Percentiles rank a stretch among this genome's conserved stretches.
Evolutionary conservation across 2,797 vertebrate species (phyloP).

Genomic region (Phrynocephalus forsythii): DNA sequence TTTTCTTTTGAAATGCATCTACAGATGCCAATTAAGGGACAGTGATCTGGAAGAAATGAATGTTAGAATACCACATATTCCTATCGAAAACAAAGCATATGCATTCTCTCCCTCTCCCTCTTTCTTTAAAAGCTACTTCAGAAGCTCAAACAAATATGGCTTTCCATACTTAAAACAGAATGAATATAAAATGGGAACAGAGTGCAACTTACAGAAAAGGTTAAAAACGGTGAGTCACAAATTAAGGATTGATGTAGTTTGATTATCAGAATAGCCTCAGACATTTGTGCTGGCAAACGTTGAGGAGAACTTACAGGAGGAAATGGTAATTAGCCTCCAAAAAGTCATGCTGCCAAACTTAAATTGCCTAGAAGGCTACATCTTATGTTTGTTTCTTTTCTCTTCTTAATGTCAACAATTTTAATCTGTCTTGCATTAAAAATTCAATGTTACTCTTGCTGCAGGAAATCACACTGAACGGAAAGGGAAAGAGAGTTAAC

Average conservation of each 20-base stretch:
- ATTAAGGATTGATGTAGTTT: too few relatives aligned
- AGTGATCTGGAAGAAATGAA: background rate
- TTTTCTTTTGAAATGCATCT: background rate
- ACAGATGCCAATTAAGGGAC: background rate
- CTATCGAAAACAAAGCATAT: background rate
- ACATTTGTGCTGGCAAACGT: too few relatives aligned
- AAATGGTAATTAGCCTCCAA: background rate
- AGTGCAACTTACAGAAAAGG: too few relatives aligned
- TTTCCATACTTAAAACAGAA: background rate
- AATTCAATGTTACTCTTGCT: background rate
- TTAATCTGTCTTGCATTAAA: background rate
- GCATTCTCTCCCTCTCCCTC: too few relatives aligned
- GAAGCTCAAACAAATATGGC: too few relatives aligned
- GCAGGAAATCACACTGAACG: background rate
- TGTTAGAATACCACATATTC: too few relatives aligned
- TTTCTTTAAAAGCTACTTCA: too few relatives aligned
- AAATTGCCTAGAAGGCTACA: background rate
- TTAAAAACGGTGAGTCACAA: background rate
- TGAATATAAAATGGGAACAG: too few relatives aligned
- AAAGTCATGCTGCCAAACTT: background rate
- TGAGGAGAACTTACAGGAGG: too few relatives aligned
- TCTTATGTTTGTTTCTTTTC: too few relatives aligned
- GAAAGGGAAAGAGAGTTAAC: background rate
- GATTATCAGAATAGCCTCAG: too few relatives aligned
- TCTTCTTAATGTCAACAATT: background rate